A percentile compares a stretch with the other conserved stretches of the same genome.
These are phyloP conservation scores for Protonibea diacanthus DNA, from an alignment of 2,797 vertebrate species.

Conservation along the genomic window DNA sequence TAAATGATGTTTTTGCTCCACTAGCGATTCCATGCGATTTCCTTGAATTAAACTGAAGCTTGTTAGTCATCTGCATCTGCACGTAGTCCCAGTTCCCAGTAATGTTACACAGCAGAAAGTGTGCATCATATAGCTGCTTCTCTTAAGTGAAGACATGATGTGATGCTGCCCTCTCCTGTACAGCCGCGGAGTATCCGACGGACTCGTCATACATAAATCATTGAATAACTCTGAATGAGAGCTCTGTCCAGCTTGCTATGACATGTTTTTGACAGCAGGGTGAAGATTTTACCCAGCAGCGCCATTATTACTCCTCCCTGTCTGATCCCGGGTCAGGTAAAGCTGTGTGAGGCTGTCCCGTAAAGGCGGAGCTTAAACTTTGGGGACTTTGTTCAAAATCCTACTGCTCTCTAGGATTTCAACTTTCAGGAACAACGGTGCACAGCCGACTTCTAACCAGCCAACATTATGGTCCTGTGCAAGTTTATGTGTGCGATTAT, in stretches of 20 bases:
- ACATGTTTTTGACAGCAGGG: background rate
- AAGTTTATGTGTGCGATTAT: conserved; percentile 87
- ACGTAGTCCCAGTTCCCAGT: no score
- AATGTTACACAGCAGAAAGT: background rate
- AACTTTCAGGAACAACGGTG: background rate
- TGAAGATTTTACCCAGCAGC: background rate
- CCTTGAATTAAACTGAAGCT: background rate
- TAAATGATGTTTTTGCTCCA: background rate
- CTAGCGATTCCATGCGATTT: background rate
- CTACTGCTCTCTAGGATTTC: background rate
- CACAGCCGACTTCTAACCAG: background rate
- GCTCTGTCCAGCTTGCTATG: background rate
- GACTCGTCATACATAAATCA: background rate
- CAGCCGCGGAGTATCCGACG: background rate
- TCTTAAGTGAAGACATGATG: background rate
- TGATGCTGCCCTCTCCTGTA: conserved; percentile 62
- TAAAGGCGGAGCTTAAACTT: conserved; percentile 64
- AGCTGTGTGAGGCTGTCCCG: background rate
- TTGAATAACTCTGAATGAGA: background rate
- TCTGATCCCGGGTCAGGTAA: conserved; percentile 2
- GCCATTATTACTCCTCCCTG: background rate
- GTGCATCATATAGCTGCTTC: background rate
- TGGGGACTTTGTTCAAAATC: conserved; percentile 42
- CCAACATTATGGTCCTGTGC: conserved; percentile 76
- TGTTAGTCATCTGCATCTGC: no score